Conservation (phyloP, 2,113 vertebrate genomes). For the Gymnocephalus cernua region DNA sequence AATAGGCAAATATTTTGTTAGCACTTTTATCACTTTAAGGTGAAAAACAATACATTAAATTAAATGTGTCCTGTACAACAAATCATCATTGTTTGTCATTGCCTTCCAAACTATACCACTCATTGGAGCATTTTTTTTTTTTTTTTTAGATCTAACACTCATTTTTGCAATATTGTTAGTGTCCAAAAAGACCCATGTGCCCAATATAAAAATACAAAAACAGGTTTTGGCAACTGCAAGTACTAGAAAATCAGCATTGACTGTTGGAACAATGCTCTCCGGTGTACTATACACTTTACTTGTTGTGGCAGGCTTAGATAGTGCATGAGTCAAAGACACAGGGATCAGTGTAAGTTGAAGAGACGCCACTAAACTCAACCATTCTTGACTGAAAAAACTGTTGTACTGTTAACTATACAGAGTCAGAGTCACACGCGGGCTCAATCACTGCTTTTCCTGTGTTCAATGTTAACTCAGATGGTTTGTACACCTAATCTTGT, state of each 20-base stretch:
- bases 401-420: not conserved
- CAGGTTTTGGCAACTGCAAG: not conserved
- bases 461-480: not conserved
- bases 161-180: too few species aligned
- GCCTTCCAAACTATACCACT: too few species aligned
- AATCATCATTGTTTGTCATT: too few species aligned
- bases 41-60: too few species aligned
- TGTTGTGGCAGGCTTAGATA: not conserved
- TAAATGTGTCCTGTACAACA: not conserved
- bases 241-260: too few species aligned
- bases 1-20: too few species aligned
- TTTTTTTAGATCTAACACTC: too few species aligned
- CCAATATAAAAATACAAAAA: not conserved
- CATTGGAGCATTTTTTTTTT: too few species aligned
- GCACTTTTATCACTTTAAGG: too few species aligned
- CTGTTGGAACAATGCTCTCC: not conserved
- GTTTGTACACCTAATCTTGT: not conserved
- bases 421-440: not conserved
- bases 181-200: not conserved
- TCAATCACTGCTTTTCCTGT: slow-evolving; percentile 1
- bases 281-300: not conserved
- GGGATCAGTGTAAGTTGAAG: not conserved
- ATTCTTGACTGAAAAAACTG: not conserved
- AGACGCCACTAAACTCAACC: not conserved
- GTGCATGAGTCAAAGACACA: not conserved